Evolutionary conservation across 2,888 invertebrate species (phyloP).

Genomic region (Dendrolimus pini): DNA sequence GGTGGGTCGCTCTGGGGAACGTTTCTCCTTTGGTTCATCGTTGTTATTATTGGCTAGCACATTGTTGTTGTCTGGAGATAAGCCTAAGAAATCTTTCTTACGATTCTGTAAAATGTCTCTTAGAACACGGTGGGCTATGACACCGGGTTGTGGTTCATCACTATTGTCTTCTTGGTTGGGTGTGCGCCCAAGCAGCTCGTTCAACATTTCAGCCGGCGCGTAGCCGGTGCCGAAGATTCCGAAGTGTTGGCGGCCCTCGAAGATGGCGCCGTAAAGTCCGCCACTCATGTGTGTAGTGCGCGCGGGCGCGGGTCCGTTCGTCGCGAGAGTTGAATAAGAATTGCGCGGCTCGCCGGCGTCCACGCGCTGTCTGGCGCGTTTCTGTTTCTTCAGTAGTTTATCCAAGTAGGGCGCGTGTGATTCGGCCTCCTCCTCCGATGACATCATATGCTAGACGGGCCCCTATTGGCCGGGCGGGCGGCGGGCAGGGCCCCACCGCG

Average conservation of each 20-base stretch:
- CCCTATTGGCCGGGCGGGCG: conserved; percentile 87
- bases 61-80: conserved; percentile 77
- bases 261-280: conserved; percentile 92
- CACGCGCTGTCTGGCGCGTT: conserved; percentile 96
- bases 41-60: conserved; percentile 75
- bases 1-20: conserved; percentile 78
- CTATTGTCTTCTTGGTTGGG: conserved; percentile 81
- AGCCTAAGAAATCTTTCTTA: conserved; percentile 86
- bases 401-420: conserved; percentile 95
- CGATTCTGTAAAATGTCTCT: conserved; percentile 93
- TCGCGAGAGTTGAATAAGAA: conserved; percentile 84
- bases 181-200: conserved; percentile 90
- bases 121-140: conserved; percentile 89
- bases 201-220: conserved; percentile 93
- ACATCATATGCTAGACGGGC: conserved; percentile 93
- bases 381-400: conserved; percentile 94
- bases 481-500: conserved; percentile 74
- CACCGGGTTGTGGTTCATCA: conserved; percentile 69
- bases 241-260: conserved; percentile 87
- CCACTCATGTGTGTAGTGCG: conserved; percentile 88
- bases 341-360: conserved; percentile 97
- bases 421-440: conserved; percentile 97
- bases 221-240: conserved; percentile 90
- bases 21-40: conserved; percentile 73
- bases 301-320: conserved; percentile 74